phyloP scores from a whole-genome alignment of 35 echinoderm and acorn worm species.

The Ophiothrix spiculata region DNA sequence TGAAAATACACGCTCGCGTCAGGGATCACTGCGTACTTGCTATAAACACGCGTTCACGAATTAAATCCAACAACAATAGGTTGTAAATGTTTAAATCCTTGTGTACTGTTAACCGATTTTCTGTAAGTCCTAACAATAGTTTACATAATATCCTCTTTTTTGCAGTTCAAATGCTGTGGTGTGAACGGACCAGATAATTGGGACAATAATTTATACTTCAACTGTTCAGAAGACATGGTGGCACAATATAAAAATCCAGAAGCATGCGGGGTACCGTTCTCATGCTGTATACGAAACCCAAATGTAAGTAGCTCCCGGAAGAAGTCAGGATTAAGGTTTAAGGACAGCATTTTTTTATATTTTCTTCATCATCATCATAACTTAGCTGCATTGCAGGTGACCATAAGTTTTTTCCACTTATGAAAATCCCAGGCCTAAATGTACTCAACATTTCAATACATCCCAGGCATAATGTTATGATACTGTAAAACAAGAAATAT shows the following conservation, averaged over 20 bases:
- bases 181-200: slow-evolving; percentile 56
- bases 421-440: too few species aligned
- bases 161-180: slow-evolving; percentile 77
- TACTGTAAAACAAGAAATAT: too few species aligned
- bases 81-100: background rate
- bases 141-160: background rate
- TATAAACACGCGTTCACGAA: background rate
- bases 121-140: background rate
- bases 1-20: background rate
- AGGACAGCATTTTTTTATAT: too few species aligned
- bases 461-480: too few species aligned
- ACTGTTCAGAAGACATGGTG: slow-evolving; percentile 39
- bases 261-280: slow-evolving; percentile 88
- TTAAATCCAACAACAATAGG: background rate
- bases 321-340: background rate
- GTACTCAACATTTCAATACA: too few species aligned
- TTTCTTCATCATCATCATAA: too few species aligned
- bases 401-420: too few species aligned
- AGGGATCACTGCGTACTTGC: background rate
- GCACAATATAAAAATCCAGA: slow-evolving; percentile 38
- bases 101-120: background rate
- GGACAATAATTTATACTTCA: slow-evolving; percentile 83
- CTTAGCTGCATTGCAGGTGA: too few species aligned
- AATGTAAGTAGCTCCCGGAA: background rate
- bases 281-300: slow-evolving; percentile 64